Evolutionary conservation across 2,113 vertebrate species (phyloP).

Genomic region (Xenopus laevis): DNA sequence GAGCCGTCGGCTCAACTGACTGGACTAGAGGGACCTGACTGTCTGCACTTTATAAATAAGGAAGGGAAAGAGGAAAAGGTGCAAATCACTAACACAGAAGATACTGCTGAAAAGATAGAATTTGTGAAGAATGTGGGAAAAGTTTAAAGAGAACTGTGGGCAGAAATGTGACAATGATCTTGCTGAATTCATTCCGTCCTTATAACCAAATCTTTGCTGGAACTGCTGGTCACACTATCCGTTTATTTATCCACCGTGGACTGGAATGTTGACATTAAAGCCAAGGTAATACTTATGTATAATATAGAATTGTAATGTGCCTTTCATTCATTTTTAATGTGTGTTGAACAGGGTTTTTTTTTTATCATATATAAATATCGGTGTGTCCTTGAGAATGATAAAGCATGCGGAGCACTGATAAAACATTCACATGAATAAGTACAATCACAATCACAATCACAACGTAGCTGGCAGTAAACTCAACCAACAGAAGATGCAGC

Average conservation of each 20-base stretch:
- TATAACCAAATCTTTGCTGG: conserved; percentile 39
- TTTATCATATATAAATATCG: conserved; percentile 51
- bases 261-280: conserved; percentile 33
- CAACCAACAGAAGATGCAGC: conserved; percentile 49
- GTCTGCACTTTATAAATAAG: conserved; percentile 21
- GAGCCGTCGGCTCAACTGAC: conserved; percentile 70
- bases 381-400: conserved; percentile 48
- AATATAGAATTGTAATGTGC: conserved; percentile 49
- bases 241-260: conserved; percentile 42
- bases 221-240: conserved; percentile 39
- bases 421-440: conserved; percentile 21
- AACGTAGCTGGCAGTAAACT: conserved; percentile 54
- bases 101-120: background rate
- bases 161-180: conserved; percentile 9
- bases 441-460: background rate
- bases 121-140: conserved; percentile 26
- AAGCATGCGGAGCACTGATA: conserved; percentile 50
- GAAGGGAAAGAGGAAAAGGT: background rate
- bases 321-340: conserved; percentile 55
- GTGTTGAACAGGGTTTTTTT: conserved; percentile 54
- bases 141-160: conserved; percentile 16
- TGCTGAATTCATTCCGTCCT: conserved; percentile 8
- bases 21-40: conserved; percentile 52
- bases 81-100: background rate
- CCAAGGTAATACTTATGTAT: conserved; percentile 42